Conservation (phyloP, 2,797 vertebrate species). For the Macropodus opercularis region DNA sequence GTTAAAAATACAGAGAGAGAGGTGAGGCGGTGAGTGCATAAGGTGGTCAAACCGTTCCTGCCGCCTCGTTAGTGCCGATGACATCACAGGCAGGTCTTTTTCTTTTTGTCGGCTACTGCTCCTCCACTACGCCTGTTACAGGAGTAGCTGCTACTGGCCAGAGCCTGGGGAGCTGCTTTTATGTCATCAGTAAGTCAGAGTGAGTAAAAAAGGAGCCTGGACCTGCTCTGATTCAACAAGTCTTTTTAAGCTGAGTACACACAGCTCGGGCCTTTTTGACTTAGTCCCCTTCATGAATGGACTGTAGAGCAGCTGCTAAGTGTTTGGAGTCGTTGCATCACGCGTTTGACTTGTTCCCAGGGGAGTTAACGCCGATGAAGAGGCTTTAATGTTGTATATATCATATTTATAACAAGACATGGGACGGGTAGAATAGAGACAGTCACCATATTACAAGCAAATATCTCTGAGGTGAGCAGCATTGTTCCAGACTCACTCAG, state of each 20-base stretch:
- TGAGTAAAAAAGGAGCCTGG: slow-evolving; percentile 41
- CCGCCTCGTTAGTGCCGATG: slow-evolving; percentile 73
- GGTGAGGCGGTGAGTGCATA: slow-evolving; percentile 69
- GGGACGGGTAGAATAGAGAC: too few species aligned
- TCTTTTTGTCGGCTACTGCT: slow-evolving; percentile 42
- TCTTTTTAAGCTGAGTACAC: slow-evolving; percentile 33
- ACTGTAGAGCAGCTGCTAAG: slow-evolving; percentile 39
- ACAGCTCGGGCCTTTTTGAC: slow-evolving; percentile 31
- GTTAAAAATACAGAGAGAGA: slow-evolving; percentile 61
- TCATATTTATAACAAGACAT: too few species aligned
- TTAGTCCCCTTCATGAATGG: slow-evolving; percentile 31
- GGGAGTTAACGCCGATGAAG: slow-evolving; percentile 23
- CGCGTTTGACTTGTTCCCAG: slow-evolving; percentile 35
- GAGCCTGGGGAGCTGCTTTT: slow-evolving; percentile 58
- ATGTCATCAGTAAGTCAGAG: slow-evolving; percentile 60
- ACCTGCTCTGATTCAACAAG: slow-evolving; percentile 40
- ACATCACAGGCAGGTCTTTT: slow-evolving; percentile 68
- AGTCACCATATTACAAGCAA: too few species aligned
- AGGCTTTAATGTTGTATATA: slow-evolving; percentile 37
- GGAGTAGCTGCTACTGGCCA: slow-evolving; percentile 64
- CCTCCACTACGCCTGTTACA: slow-evolving; percentile 29
- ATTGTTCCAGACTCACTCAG: slow-evolving; percentile 31
- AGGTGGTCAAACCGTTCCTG: slow-evolving; percentile 66
- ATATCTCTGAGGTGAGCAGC: slow-evolving; percentile 43
- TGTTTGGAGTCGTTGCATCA: slow-evolving; percentile 47